Evolutionary conservation across 35 echinoderm and acorn worm genomes (phyloP).

Genomic region (Antedon bifida): DNA sequence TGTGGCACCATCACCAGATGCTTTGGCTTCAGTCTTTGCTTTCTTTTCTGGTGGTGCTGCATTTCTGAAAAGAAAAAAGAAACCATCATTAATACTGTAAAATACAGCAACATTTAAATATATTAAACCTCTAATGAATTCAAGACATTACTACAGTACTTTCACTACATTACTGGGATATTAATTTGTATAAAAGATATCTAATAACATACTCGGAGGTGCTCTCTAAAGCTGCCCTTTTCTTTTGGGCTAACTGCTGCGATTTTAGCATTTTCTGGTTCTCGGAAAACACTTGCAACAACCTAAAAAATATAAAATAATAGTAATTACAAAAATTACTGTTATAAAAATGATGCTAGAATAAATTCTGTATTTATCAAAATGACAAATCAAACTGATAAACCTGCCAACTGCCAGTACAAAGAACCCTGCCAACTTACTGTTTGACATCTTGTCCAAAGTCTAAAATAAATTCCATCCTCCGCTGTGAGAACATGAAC

Average conservation of each 20-base stretch:
- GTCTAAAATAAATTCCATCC: conserved; percentile 60
- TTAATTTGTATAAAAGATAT: too few relatives aligned
- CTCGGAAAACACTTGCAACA: background rate
- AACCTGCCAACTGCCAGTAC: too few relatives aligned
- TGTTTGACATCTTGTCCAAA: conserved; percentile 54
- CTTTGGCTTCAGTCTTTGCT: background rate
- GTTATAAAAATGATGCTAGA: background rate
- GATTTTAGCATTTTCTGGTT: background rate
- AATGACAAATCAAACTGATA: too few relatives aligned
- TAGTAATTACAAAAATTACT: background rate
- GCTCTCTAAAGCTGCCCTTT: background rate
- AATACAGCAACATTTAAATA: too few relatives aligned
- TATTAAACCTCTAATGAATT: too few relatives aligned
- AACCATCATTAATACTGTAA: too few relatives aligned
- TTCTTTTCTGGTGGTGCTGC: background rate
- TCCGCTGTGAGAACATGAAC: conserved; percentile 61
- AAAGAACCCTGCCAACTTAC: too few relatives aligned
- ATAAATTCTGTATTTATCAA: too few relatives aligned
- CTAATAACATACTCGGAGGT: background rate
- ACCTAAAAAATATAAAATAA: background rate
- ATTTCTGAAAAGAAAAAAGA: background rate
- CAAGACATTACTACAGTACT: too few relatives aligned
- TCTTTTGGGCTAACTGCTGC: background rate
- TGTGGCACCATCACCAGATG: background rate
- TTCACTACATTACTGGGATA: too few relatives aligned